Percentiles rank a stretch among this genome's conserved stretches.
Evolutionary conservation across 2,888 invertebrate species (phyloP).

Genomic region (Leptarthrus brevirostris): DNA sequence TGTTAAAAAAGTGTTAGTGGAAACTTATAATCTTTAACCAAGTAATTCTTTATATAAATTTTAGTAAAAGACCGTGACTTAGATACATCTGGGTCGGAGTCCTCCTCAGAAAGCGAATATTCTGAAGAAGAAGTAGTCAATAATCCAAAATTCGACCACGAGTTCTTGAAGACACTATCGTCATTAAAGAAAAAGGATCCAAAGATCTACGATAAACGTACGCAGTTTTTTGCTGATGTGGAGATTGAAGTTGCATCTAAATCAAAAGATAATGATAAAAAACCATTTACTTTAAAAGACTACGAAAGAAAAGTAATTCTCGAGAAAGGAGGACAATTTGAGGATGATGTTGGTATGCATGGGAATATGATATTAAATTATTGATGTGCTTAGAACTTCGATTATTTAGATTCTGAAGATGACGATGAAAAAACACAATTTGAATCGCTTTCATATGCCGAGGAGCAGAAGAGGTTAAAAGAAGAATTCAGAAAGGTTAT

Average conservation of each 20-base stretch:
- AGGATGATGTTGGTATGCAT: constrained; percentile 63
- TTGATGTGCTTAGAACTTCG: constrained; percentile 42
- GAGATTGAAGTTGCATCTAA: constrained; percentile 47
- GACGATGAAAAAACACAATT: no score
- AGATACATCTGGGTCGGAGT: constrained; percentile 60
- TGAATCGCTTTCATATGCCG: constrained; percentile 71
- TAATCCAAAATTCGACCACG: constrained; percentile 73
- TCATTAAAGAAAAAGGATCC: constrained; percentile 90
- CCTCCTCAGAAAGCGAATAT: constrained; percentile 61
- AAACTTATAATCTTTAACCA: constrained; percentile 9
- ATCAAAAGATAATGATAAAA: constrained; percentile 64
- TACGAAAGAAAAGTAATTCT: constrained; percentile 82
- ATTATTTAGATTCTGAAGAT: constrained; percentile 54
- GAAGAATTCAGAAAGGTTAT: constrained; percentile 73
- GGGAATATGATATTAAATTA: background rate
- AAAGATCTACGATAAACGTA: constrained; percentile 83
- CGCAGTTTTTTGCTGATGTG: constrained; percentile 75
- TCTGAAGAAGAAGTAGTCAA: constrained; percentile 61
- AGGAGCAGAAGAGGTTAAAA: constrained; percentile 76
- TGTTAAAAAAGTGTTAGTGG: constrained; percentile 82
- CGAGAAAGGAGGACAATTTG: constrained; percentile 74
- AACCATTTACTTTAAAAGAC: constrained; percentile 78
- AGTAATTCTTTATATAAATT: constrained; percentile 4
- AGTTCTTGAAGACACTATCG: constrained; percentile 88
- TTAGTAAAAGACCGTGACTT: constrained; percentile 62